These are phyloP conservation scores for Drosophila multiciliata DNA, from an alignment of 2,888 invertebrate species.

Conservation along the genomic window DNA sequence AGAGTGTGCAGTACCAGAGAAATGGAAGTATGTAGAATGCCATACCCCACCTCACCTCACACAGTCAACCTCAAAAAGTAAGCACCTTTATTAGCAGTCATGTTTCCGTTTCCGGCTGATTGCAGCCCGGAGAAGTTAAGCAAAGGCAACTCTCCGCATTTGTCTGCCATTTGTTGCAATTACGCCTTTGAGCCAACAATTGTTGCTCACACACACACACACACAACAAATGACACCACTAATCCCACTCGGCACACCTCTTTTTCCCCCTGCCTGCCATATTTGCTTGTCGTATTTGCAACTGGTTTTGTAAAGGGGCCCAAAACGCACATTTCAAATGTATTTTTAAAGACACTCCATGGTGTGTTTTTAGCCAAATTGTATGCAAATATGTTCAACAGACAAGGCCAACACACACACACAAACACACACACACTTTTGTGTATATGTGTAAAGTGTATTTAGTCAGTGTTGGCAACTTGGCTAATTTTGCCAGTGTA, in stretches of 20 bases:
- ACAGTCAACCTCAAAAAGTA: slow-evolving; percentile 36
- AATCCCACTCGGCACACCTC: slow-evolving; percentile 43
- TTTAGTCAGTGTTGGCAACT: background rate
- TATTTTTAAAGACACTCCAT: slow-evolving; percentile 78
- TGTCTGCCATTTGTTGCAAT: slow-evolving; percentile 72
- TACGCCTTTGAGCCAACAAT: slow-evolving; percentile 79
- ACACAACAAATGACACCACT: slow-evolving; percentile 41
- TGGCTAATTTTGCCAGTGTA: background rate
- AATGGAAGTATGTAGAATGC: no score
- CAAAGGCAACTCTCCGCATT: background rate
- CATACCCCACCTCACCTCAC: background rate
- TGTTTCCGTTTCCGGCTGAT: slow-evolving; percentile 68
- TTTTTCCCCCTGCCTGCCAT: background rate
- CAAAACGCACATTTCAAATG: slow-evolving; percentile 63
- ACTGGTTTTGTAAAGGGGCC: slow-evolving; percentile 6
- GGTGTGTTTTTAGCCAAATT: slow-evolving; percentile 80
- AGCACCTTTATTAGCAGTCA: slow-evolving; percentile 68
- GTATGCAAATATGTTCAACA: slow-evolving; percentile 71
- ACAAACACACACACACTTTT: slow-evolving; percentile 28
- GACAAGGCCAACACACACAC: slow-evolving; percentile 34
- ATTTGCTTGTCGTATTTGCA: slow-evolving; percentile 8
- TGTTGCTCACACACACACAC: slow-evolving; percentile 45
- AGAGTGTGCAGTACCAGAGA: background rate
- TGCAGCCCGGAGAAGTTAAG: slow-evolving; percentile 48
- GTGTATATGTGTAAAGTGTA: background rate